Conservation (phyloP, 2,888 invertebrate species). For the Tridacna gigas region DNA sequence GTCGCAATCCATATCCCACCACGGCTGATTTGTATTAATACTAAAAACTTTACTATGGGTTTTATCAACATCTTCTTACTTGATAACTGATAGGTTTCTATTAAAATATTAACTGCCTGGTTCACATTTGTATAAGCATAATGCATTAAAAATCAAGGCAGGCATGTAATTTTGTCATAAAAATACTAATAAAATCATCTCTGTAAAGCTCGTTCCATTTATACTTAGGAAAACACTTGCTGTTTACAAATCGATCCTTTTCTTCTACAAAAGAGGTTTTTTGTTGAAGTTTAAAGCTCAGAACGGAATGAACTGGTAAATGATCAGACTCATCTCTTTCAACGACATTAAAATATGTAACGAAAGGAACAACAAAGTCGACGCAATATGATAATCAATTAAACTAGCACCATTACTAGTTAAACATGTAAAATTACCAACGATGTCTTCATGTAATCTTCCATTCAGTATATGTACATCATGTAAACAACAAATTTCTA, state of each 20-base stretch:
- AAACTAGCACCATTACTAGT: constrained; percentile 22
- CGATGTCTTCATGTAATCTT: constrained; percentile 8
- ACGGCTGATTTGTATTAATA: neutral
- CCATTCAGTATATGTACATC: constrained; percentile 36
- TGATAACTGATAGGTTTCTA: neutral
- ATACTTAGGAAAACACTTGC: neutral
- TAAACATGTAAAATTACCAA: constrained; percentile 25
- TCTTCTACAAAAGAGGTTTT: neutral
- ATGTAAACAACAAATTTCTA: constrained; percentile 32
- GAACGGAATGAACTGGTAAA: constrained; percentile 11
- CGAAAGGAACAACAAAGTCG: neutral
- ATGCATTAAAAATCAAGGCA: neutral
- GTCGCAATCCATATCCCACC: neutral
- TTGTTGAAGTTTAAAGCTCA: neutral
- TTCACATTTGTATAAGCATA: neutral
- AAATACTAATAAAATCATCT: neutral
- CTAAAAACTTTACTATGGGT: neutral
- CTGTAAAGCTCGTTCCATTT: neutral
- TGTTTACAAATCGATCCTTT: neutral
- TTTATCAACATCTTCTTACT: neutral
- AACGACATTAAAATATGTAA: constrained; percentile 18
- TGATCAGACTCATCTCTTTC: constrained; percentile 18
- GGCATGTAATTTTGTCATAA: neutral
- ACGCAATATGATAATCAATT: constrained; percentile 12
- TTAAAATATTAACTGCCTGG: neutral